These are phyloP conservation scores for Aspidapion aeneum DNA, from an alignment of 2,888 invertebrate genomes.

Conservation along the genomic window DNA sequence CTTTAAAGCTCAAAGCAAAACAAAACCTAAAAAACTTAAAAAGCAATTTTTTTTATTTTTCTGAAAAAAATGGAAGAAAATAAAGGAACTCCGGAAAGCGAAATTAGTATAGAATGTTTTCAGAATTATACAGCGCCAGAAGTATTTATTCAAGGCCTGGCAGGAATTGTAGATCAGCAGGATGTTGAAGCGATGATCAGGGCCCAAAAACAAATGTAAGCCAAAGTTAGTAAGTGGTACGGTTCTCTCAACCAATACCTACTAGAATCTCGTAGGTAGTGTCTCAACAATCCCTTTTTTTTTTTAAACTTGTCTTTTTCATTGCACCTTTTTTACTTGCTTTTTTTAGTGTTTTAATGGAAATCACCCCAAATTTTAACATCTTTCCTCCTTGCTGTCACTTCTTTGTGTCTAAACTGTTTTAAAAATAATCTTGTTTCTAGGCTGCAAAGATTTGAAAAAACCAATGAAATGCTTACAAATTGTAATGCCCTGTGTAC, in stretches of 20 bases:
- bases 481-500: conserved; percentile 95
- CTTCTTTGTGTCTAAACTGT: no score
- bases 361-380: no score
- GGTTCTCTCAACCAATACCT: no score
- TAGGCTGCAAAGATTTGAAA: conserved; percentile 94
- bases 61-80: conserved; percentile 42
- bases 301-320: not conserved
- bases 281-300: no score
- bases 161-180: conserved; percentile 87
- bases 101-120: conserved; percentile 81
- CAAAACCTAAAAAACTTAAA: no score
- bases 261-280: no score
- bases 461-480: conserved; percentile 98
- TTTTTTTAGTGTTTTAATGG: no score
- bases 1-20: no score
- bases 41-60: no score
- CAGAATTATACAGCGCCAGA: conserved; percentile 89
- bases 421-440: conserved; percentile 36
- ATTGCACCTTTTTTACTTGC: conserved; percentile 4
- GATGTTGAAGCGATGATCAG: conserved; percentile 87
- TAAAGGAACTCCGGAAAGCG: conserved; percentile 61
- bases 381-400: no score
- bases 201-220: conserved; percentile 92
- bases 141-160: conserved; percentile 88
- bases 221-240: no score